These are phyloP conservation scores for Triops cancriformis DNA, from an alignment of 1,140 invertebrate genomes.

Conservation along the genomic window DNA sequence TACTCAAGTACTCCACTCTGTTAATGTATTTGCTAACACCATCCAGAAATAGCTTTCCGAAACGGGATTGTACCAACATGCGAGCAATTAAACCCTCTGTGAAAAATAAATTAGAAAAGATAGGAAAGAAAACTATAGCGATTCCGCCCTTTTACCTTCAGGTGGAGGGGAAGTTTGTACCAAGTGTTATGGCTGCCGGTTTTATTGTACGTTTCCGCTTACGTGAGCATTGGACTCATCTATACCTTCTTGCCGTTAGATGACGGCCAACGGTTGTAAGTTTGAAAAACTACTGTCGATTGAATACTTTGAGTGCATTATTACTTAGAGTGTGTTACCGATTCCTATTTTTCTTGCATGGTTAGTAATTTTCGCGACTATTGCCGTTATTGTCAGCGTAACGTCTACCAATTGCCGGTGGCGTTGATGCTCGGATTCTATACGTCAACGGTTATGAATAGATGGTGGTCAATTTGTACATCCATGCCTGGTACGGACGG, in stretches of 20 bases:
- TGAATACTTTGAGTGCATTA: no score
- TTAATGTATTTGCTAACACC: no score
- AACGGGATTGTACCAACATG: no score
- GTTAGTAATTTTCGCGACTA: slow-evolving; percentile 9
- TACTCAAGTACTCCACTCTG: no score
- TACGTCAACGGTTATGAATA: slow-evolving; percentile 21
- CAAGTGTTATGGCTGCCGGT: slow-evolving; percentile 21
- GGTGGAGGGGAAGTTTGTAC: slow-evolving; percentile 26
- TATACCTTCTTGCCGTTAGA: slow-evolving; percentile 23
- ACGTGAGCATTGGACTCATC: not conserved
- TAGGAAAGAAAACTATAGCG: no score
- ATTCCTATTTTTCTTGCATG: not conserved
- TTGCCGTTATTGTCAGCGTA: slow-evolving; percentile 18
- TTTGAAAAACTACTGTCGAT: not conserved
- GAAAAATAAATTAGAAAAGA: no score
- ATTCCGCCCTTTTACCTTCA: no score
- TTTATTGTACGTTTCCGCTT: slow-evolving; percentile 21
- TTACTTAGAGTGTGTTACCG: no score
- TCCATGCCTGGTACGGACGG: slow-evolving; percentile 24
- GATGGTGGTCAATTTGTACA: slow-evolving; percentile 25
- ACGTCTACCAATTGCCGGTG: slow-evolving; percentile 19
- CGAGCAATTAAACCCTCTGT: no score
- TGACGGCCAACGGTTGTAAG: not conserved
- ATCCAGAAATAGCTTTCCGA: no score
- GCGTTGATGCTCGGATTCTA: slow-evolving; percentile 26